Base-by-base conservation (phyloP, 2,888 invertebrate genomes). In the Chironomus tentans region DNA sequence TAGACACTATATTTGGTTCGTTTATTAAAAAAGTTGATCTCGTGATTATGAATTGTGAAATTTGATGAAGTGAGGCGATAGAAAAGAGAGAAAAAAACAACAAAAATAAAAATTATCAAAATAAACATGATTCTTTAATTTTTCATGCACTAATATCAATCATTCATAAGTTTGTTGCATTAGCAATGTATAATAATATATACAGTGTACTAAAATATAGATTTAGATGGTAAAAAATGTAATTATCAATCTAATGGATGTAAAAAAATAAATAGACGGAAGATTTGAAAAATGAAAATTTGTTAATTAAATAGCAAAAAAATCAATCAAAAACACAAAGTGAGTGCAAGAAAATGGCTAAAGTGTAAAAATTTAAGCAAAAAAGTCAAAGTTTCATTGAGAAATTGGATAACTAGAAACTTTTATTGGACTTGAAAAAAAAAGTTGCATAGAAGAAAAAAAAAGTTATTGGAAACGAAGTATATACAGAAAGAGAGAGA, bases 101-200 rank as follows among this genome's bases (percentile, higher is more conserved):
- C 74, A 74, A 68, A 74, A 74, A 68, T 68, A 68, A 65, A 46
- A 74, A 74, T 68, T 74, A 74, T 74, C 74, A 74, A 74, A 74
- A 74, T 74, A 74, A 74, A 74, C 74, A 65, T 48, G 68, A 74
- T 74, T 74, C 65, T 48, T 74, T 50, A 50, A 15, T n/a, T 24
- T 56, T 71, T 48, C 71, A 73, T 22, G 28, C 12, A 10, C 15
- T 21, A 18, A 73, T 24, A 38, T 61, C 18, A 28, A 38, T 46
- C 10, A 28, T 7, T 12, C 3, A 13, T 38, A 38, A 38, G 15
- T 68, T 28, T 7, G 10, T 65, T n/a, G n/a, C 15, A 15, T 62
- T 21, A 12, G 3, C 5, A 72, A n/a, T 61, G 68, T 4, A 65
- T 10, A 4, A 10, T n/a, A 68, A 28, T n/a, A 18, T n/a, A 15